Conservation (phyloP, 2,888 invertebrate species). For the Hemistola chrysoprasaria region DNA sequence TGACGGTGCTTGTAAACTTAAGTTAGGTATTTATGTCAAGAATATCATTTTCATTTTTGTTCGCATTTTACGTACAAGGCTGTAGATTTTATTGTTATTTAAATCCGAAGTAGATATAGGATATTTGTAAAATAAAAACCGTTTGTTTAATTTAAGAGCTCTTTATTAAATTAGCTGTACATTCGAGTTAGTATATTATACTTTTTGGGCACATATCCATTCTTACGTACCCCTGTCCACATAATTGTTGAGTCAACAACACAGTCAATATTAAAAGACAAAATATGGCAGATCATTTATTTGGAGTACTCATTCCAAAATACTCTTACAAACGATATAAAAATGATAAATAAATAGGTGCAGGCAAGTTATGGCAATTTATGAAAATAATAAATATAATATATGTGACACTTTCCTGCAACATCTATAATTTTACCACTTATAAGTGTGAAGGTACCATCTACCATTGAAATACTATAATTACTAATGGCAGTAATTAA, state of each 20-base stretch:
- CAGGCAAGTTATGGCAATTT: conserved; percentile 80
- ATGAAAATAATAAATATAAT: conserved; percentile 64
- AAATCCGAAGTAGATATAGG: conserved; percentile 24
- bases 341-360: conserved; percentile 78
- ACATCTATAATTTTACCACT: conserved; percentile 57
- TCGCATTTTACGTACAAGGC: conserved; percentile 9
- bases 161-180: conserved; percentile 83
- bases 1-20: no score
- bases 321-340: conserved; percentile 75
- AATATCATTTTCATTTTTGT: no score
- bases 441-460: conserved; percentile 44
- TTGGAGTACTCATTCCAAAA: conserved; percentile 73
- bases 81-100: conserved; percentile 25
- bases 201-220: conserved; percentile 79
- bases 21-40: background rate
- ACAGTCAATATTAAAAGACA: conserved; percentile 78
- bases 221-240: conserved; percentile 72
- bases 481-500: conserved; percentile 79
- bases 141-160: conserved; percentile 63
- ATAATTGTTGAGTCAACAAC: conserved; percentile 68
- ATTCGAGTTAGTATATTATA: conserved; percentile 83
- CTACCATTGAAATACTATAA: conserved; percentile 63
- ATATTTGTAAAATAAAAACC: conserved; percentile 26
- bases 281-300: conserved; percentile 82
- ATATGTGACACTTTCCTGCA: conserved; percentile 76